Conservation (phyloP, 2,797 vertebrate genomes). For the Uromys caudimaculatus region DNA sequence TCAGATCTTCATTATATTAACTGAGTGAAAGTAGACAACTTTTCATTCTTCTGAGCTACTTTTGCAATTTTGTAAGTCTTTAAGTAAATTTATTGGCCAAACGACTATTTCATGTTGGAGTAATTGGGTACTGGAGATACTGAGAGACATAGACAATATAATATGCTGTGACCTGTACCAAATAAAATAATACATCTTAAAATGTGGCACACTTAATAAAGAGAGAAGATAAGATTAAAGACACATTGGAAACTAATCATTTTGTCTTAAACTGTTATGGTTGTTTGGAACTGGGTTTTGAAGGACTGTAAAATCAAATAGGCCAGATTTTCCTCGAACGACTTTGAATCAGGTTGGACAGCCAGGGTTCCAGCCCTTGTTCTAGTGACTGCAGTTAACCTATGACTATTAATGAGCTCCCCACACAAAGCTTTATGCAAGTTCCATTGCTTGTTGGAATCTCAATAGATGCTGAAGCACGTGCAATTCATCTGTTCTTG, state of each 20-base stretch:
- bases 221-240: background rate
- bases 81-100: background rate
- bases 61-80: background rate
- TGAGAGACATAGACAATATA: background rate
- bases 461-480: background rate
- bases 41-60: background rate
- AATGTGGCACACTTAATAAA: background rate
- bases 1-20: background rate
- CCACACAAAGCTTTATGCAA: background rate
- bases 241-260: background rate
- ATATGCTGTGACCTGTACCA: background rate
- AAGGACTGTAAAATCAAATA: background rate
- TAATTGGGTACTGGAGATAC: background rate
- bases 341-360: background rate
- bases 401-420: background rate
- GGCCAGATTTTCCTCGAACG: background rate
- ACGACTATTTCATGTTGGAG: background rate
- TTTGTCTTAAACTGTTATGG: background rate
- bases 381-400: too few relatives aligned
- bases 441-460: background rate
- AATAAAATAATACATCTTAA: background rate
- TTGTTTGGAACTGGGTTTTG: background rate
- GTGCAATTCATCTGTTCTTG: slow-evolving; percentile 7
- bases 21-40: background rate
- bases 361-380: background rate